Percentiles rank a stretch among this genome's conserved stretches.
These are phyloP conservation scores for Sussaba pulchella DNA, from an alignment of 2,888 invertebrate genomes.

Conservation along the genomic window DNA sequence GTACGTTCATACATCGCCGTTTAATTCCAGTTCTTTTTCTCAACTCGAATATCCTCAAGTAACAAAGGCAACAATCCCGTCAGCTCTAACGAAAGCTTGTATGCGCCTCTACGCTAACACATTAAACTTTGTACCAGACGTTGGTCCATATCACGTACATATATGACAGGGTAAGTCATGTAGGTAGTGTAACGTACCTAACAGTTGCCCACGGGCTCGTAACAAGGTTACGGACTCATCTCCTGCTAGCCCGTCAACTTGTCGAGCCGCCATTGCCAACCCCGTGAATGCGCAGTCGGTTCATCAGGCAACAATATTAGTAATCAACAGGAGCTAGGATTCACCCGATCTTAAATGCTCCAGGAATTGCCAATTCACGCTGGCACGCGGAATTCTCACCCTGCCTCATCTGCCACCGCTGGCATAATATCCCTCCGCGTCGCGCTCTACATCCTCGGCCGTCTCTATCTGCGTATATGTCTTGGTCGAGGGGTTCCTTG, in stretches of 20 bases:
- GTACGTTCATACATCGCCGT: no score
- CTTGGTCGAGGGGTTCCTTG: neutral
- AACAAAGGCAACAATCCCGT: conserved; percentile 1
- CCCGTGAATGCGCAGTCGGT: conserved; percentile 79
- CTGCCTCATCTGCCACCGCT: neutral
- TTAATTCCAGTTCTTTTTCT: no score
- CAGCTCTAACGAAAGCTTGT: neutral
- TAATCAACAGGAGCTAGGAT: conserved; percentile 80
- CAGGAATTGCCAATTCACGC: conserved; percentile 81
- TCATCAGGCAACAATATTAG: conserved; percentile 84
- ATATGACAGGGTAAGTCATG: conserved; percentile 2
- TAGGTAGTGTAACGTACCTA: conserved; percentile 36
- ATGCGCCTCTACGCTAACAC: conserved; percentile 11
- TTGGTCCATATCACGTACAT: neutral
- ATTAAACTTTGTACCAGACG: conserved; percentile 1
- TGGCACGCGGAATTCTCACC: conserved; percentile 69
- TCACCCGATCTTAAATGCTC: conserved; percentile 79
- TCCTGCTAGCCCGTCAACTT: conserved; percentile 76
- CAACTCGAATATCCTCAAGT: no score
- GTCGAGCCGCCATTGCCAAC: conserved; percentile 40
- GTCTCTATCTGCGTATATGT: neutral
- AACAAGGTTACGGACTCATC: conserved; percentile 83
- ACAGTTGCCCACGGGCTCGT: conserved; percentile 77
- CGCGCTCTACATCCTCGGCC: neutral
- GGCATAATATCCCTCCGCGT: conserved; percentile 24